Evolutionary conservation across 35 echinoderm and acorn worm species (phyloP), one percentile per base, ranked within the genome.

Genomic region (Holothuria glaberrima): DNA sequence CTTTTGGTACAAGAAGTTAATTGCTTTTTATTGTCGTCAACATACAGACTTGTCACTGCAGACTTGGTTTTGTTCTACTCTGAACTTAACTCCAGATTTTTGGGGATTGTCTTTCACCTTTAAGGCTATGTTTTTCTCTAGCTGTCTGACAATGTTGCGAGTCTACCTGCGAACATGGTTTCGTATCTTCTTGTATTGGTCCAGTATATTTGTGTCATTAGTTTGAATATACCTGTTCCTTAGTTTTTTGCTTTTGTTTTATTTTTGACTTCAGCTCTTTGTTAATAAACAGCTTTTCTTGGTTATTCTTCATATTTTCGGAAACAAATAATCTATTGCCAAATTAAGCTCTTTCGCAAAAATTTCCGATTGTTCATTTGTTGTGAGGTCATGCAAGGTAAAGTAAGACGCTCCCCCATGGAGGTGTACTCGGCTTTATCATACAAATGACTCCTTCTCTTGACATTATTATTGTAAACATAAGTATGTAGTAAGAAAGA

Each of bases 181-280:
- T 17, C 68, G 68, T 41, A 72, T 6, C 68, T 72, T 72, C 29
- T 72, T 72, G 68, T 72, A 72, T 0, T 72, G n/a, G 68, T 72
- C 68, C 68, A 72, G 68, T 72, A 17, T 72, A 72, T 72, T 72
- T 72, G 68, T 6, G 16, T 72, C 68, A 72, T 72, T 72, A 72
- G 28, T 9, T 6, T 27, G 22, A 72, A 72, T 72, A 72, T 72
- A 72, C 0, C 68, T 72, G 68, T 72, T 72, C 68, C 68, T 30
- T 28, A 72, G 68, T 17, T 28, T 30, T n/a, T 72, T 72, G 68
- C 68, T 72, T 72, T 72, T 72, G 68, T 9, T 72, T 32, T n/a
- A n/a, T n/a, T n/a, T n/a, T n/a, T n/a, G n/a, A n/a, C n/a, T n/a
- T n/a, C n/a, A n/a, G n/a, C n/a, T 72, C 30, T 72, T 72, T 31